A percentile compares a stretch with the other conserved stretches of the same genome.
Evolutionary conservation across 92 coral and sea anemone genomes (phyloP).

Genomic region (Bergia sp.): DNA sequence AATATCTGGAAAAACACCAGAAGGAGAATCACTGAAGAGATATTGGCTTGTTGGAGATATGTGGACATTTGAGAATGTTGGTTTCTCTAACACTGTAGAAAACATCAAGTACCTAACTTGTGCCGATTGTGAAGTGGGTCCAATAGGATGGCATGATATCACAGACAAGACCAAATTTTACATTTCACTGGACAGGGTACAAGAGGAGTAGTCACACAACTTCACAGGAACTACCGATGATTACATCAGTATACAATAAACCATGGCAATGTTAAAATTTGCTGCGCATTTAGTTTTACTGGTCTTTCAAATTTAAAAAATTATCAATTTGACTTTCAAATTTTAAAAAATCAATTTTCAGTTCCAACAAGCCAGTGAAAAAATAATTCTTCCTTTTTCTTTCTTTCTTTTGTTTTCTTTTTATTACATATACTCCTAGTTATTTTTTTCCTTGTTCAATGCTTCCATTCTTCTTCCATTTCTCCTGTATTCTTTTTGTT

Average conservation of each 20-base stretch:
- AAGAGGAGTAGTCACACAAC: conserved; percentile 17
- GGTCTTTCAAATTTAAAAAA: not conserved
- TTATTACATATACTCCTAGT: no score
- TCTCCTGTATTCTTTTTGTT: no score
- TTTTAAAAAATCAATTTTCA: no score
- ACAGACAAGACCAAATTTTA: conserved; percentile 77
- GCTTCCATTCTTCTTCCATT: no score
- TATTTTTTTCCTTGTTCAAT: no score
- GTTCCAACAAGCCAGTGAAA: no score
- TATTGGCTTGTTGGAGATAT: conserved; percentile 89
- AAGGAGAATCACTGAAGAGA: conserved; percentile 73
- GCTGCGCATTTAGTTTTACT: not conserved
- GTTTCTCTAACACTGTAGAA: conserved; percentile 92
- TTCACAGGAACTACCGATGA: not conserved
- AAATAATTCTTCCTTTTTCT: no score
- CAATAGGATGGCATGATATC: conserved; percentile 94
- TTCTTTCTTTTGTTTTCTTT: no score
- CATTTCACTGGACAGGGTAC: conserved; percentile 83
- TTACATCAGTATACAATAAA: no score
- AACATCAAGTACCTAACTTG: conserved; percentile 90
- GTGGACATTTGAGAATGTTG: conserved; percentile 98
- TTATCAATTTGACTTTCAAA: no score
- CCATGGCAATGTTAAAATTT: not conserved
- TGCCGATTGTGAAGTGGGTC: conserved; percentile 98
- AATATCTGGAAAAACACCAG: conserved; percentile 66